phyloP scores from a whole-genome alignment of 2,113 vertebrate genomes.

The Callospermophilus lateralis region DNA sequence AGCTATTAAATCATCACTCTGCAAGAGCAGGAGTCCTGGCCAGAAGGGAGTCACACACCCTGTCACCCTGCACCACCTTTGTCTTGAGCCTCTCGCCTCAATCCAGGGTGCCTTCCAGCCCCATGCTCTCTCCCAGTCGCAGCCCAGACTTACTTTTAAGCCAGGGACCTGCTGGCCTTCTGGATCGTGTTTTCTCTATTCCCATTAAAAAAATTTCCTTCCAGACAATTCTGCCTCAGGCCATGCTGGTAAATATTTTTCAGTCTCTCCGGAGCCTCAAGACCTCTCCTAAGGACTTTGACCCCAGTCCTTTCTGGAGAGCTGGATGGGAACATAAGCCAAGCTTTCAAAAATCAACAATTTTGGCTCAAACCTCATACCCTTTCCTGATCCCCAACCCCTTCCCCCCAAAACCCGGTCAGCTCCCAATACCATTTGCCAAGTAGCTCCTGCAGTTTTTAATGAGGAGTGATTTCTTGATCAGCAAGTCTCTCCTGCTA shows the following conservation, averaged over 20 bases:
- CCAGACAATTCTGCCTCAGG: not conserved
- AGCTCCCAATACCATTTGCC: not conserved
- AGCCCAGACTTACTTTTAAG: not conserved
- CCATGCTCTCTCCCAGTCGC: not conserved
- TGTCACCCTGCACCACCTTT: not conserved
- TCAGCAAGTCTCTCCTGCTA: not conserved
- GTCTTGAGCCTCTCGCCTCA: not conserved
- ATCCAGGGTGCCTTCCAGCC: not conserved
- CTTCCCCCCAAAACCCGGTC: not conserved
- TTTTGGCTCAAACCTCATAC: not conserved
- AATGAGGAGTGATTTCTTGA: not conserved
- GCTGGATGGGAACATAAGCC: not conserved
- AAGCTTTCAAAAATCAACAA: not conserved
- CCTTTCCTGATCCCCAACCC: not conserved
- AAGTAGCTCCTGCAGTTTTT: not conserved
- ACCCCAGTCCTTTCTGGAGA: not conserved
- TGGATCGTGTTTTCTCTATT: not conserved
- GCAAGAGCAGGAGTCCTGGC: fast-evolving
- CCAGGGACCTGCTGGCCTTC: not conserved
- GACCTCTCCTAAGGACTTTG: not conserved
- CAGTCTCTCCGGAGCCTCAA: not conserved
- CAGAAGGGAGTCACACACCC: not conserved
- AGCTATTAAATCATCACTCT: not conserved
- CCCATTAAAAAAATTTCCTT: slow-evolving; percentile 25
- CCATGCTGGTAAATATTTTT: not conserved